Percentiles rank a stretch among this genome's conserved stretches.
These are phyloP conservation scores for Mesitornis unicolor DNA, from an alignment of 2,113 vertebrate genomes.

Conservation along the genomic window DNA sequence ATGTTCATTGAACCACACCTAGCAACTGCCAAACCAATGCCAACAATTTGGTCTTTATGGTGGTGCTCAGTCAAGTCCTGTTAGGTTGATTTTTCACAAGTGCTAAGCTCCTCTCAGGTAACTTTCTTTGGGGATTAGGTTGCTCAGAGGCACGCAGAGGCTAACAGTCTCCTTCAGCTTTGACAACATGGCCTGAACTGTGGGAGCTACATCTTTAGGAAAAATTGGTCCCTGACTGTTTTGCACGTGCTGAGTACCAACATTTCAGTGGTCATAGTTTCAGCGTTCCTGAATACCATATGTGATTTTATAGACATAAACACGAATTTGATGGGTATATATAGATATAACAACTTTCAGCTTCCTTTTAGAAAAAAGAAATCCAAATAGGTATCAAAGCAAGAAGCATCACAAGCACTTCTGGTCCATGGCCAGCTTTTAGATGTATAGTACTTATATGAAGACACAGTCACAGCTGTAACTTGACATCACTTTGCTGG, in stretches of 20 bases:
- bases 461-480: not conserved
- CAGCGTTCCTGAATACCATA: not conserved
- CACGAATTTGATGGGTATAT: not conserved
- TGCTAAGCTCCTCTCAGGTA: fast-evolving
- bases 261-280: not conserved
- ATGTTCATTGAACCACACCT: not conserved
- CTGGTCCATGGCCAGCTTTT: not conserved
- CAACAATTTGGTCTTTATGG: not conserved
- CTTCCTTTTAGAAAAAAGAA: not conserved
- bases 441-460: not conserved
- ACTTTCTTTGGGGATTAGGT: not conserved
- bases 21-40: not conserved
- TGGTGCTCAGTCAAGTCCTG: not conserved
- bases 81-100: not conserved
- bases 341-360: not conserved
- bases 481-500: not conserved
- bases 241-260: not conserved
- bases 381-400: not conserved
- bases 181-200: not conserved
- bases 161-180: not conserved
- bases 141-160: not conserved
- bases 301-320: not conserved
- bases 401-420: not conserved
- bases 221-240: not conserved
- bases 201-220: not conserved